Evolutionary conservation across 2,797 vertebrate species (phyloP).

Genomic region (Gambelia wislizenii): DNA sequence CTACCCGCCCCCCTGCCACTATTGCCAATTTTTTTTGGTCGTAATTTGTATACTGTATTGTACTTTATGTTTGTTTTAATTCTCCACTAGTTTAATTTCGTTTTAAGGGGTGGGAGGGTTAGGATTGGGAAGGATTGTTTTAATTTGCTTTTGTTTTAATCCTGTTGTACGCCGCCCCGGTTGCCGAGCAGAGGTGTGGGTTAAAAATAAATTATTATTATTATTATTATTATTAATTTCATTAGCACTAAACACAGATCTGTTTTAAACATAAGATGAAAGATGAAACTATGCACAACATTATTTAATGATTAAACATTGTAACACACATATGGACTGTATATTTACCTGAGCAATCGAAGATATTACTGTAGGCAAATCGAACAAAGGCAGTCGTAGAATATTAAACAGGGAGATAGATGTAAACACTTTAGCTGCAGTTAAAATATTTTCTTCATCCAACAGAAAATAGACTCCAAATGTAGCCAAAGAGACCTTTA

Average conservation of each 20-base stretch:
- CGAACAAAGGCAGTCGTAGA: slow-evolving; percentile 71
- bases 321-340: slow-evolving; percentile 9
- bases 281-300: slow-evolving; percentile 22
- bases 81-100: no score
- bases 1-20: no score
- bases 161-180: no score
- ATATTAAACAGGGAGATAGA: slow-evolving; percentile 78
- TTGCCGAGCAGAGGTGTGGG: no score
- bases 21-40: no score
- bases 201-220: no score
- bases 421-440: slow-evolving; percentile 75
- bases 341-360: slow-evolving; percentile 71
- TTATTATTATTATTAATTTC: no score
- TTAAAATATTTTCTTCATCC: slow-evolving; percentile 75
- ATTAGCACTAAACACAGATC: background rate
- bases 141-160: no score
- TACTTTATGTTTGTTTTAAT: no score
- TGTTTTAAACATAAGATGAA: background rate
- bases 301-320: background rate
- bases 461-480: slow-evolving; percentile 75
- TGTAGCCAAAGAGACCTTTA: slow-evolving; percentile 71
- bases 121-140: no score
- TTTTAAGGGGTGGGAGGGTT: no score
- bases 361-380: slow-evolving; percentile 71
- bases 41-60: no score